A percentile compares a stretch with the other conserved stretches of the same genome.
Evolutionary conservation across 2,888 invertebrate species (phyloP).

Genomic region (Pseudanteris insignis): DNA sequence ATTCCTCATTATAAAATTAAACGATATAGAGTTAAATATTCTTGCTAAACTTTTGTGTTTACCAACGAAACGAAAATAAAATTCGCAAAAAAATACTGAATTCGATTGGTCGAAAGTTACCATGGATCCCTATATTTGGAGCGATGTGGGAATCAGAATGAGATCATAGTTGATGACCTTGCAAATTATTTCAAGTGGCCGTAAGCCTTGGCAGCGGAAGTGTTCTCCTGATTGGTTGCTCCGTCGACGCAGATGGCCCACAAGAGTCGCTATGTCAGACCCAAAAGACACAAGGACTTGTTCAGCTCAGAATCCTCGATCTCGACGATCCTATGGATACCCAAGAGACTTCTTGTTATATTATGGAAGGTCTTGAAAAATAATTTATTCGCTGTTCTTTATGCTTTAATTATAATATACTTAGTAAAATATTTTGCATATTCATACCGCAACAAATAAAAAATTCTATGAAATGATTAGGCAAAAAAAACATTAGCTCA

Average conservation of each 20-base stretch:
- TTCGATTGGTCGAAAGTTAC: constrained; percentile 14
- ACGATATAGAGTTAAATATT: no score
- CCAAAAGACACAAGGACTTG: constrained; percentile 65
- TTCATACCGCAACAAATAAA: no score
- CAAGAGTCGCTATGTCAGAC: constrained; percentile 24
- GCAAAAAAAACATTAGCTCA: no score
- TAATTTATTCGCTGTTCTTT: no score
- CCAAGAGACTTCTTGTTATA: constrained; percentile 63
- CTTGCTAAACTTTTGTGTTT: no score
- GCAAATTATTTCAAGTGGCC: constrained; percentile 62
- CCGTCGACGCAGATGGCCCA: constrained; percentile 21
- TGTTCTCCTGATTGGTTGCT: constrained; percentile 55
- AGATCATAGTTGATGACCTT: constrained; percentile 53
- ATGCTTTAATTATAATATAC: no score
- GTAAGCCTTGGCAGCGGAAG: constrained; percentile 64
- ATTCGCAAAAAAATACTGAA: not conserved
- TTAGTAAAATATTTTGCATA: no score
- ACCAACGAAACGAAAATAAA: not conserved
- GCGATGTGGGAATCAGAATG: constrained; percentile 10
- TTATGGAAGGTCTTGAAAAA: constrained; percentile 58
- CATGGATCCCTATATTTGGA: constrained; percentile 16
- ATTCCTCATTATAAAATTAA: no score
- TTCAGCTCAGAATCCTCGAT: constrained; percentile 59
- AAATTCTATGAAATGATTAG: no score
- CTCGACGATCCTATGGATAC: constrained; percentile 56